Percentiles rank a stretch among this genome's conserved stretches.
Evolutionary conservation across 2,888 invertebrate genomes (phyloP).

Genomic region (Agyllia agylla): DNA sequence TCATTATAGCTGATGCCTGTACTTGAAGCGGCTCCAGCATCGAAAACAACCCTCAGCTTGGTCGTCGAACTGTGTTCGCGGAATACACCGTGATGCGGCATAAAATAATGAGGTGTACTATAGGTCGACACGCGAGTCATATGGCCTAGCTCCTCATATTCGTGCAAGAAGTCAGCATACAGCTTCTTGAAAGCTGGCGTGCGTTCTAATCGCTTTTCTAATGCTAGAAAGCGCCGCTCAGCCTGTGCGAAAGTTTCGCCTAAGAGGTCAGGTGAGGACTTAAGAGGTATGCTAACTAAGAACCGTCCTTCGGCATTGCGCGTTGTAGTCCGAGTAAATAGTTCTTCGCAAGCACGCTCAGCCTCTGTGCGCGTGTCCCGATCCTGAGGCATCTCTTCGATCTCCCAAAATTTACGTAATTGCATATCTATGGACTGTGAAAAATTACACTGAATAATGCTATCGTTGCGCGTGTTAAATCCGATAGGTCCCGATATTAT

Average conservation of each 20-base stretch:
- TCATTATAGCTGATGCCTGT: constrained; percentile 48
- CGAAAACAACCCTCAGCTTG: neutral
- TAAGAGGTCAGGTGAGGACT: neutral
- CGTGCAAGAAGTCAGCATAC: neutral
- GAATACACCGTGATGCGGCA: neutral
- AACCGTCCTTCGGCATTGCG: neutral
- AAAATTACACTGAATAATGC: constrained; percentile 57
- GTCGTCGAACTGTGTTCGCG: neutral
- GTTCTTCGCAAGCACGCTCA: neutral
- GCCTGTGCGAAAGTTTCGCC: constrained; percentile 9
- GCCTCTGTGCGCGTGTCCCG: neutral
- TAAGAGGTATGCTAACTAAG: constrained; percentile 2
- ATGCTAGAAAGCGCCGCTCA: constrained; percentile 4
- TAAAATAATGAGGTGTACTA: neutral
- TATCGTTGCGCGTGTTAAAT: neutral
- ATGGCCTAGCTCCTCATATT: constrained; percentile 2
- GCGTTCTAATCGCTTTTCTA: neutral
- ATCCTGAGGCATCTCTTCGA: constrained; percentile 44
- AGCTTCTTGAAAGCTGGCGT: neutral
- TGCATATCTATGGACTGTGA: constrained; percentile 43
- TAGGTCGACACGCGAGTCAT: constrained; percentile 10
- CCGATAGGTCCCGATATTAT: constrained; percentile 57
- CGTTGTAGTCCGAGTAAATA: neutral
- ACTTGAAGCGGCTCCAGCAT: constrained; percentile 7
- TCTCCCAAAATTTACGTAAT: constrained; percentile 69